Percentiles rank a stretch among this genome's conserved stretches.
Conservation (phyloP, 2,888 invertebrate genomes). For the Smittia sp. region DNA sequence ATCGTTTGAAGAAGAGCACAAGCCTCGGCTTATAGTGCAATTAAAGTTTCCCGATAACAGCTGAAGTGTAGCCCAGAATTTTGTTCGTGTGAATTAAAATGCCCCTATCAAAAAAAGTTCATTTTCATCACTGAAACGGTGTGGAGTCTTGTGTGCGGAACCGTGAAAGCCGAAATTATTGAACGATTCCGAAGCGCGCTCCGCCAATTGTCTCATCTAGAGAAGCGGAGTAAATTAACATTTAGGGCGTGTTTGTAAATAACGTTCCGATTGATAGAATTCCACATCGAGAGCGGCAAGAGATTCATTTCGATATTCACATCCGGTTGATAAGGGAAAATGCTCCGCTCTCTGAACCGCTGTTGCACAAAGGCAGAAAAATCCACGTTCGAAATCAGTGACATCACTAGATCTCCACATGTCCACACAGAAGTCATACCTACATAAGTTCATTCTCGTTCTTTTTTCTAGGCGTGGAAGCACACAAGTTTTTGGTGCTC, state of each 20-base stretch:
- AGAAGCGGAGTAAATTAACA: conserved; percentile 33
- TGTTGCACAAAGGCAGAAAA: not conserved
- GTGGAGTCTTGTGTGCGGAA: not conserved
- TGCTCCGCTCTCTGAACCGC: too few species aligned
- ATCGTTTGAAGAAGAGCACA: not conserved
- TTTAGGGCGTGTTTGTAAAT: conserved; percentile 38
- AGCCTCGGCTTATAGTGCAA: not conserved
- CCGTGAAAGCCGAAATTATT: not conserved
- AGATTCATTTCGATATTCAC: not conserved
- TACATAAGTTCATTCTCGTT: conserved; percentile 24
- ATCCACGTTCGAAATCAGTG: conserved; percentile 7
- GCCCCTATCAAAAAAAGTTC: conserved; percentile 9
- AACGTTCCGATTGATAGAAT: conserved; percentile 33
- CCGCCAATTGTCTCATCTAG: conserved; percentile 24
- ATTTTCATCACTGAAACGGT: not conserved
- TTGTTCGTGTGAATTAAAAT: conserved; percentile 7
- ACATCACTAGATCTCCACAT: conserved; percentile 17
- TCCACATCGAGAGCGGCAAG: not conserved
- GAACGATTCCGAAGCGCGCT: not conserved
- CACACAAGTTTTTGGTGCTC: conserved; percentile 19
- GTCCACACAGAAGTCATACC: conserved; percentile 7
- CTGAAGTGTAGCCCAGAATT: not conserved
- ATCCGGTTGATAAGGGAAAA: conserved; percentile 24
- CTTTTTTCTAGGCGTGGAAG: conserved; percentile 39
- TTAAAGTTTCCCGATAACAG: conserved; percentile 1